Evolutionary conservation across 2,113 vertebrate genomes (phyloP).

Genomic region (Carlito syrichta): DNA sequence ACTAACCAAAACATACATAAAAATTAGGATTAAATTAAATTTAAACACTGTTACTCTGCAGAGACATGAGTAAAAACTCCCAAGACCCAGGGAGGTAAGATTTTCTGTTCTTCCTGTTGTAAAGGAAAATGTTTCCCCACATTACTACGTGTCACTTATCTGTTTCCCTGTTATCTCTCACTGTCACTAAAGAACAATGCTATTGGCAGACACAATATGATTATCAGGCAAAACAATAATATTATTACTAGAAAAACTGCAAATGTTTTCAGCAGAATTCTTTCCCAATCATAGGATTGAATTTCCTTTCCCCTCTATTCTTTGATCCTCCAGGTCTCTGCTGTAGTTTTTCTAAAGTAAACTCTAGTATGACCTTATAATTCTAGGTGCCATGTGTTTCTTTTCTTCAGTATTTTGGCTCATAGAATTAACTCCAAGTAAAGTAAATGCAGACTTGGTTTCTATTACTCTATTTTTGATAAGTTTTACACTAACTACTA

Average conservation of each 20-base stretch:
- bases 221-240: constrained; percentile 67
- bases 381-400: neutral
- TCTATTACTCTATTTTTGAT: constrained; percentile 12
- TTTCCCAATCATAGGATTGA: neutral
- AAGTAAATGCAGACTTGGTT: neutral
- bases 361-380: neutral
- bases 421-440: neutral
- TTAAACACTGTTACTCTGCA: neutral
- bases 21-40: neutral
- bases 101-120: neutral
- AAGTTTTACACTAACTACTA: neutral
- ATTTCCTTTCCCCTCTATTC: constrained; percentile 7
- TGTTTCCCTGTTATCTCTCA: constrained; percentile 35
- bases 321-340: neutral
- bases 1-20: neutral
- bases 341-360: neutral
- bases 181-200: constrained; percentile 51
- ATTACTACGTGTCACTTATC: neutral
- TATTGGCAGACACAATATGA: neutral
- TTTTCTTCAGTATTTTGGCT: neutral
- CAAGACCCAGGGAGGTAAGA: neutral
- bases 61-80: neutral
- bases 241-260: constrained; percentile 61
- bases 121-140: neutral
- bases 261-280: constrained; percentile 40